Evolutionary conservation across 1,140 invertebrate genomes (phyloP), one percentile per base, ranked within the genome.

Genomic region (Drepana arcuata): DNA sequence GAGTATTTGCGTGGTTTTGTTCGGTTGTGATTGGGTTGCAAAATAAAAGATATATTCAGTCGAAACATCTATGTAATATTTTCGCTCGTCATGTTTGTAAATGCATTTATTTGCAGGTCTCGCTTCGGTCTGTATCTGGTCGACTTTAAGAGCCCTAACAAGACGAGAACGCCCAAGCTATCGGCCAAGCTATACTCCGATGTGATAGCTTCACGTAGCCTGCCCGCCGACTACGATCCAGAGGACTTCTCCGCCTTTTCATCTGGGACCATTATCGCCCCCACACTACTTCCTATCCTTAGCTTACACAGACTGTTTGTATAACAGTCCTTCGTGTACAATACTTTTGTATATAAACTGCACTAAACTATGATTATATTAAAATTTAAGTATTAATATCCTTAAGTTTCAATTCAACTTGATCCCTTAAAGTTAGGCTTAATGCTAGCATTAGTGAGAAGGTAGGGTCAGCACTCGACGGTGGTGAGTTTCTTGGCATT

Each of bases 71-170:
- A 59, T 56, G 51, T 46, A 74, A 67, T 79, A 75, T 65, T 79
- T 81, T 77, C 67, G 72, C 72, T 72, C 67, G 56, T 75, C 59
- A 75, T 71, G 56, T 69, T 50, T 79, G 62, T 79, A 79, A 79
- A 82, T 79, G 74, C 74, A 79, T 60, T 84, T 84, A 64, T n/a
- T n/a, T n/a, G n/a, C 79, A 88, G 87, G 31, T 86, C 89, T 72
- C 88, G 86, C 55, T 95, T 93, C 78, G 93, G 93, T 34, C 66
- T 95, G 3, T 88, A 91, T 54, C 84, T 88, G 34, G 91, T 95
- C 2, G 88, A 95, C 72, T 94, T 94, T 55, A 84, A 75, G 7
- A 86, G 90, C 51, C 87, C 89, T 0, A 82, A 89, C 14, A 87
- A 89, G 59, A 87, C 86, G 7, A 85, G 93, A 48, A 91, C 86